Base-by-base conservation (phyloP, 2,113 vertebrate genomes). In the Clarias gariepinus region DNA sequence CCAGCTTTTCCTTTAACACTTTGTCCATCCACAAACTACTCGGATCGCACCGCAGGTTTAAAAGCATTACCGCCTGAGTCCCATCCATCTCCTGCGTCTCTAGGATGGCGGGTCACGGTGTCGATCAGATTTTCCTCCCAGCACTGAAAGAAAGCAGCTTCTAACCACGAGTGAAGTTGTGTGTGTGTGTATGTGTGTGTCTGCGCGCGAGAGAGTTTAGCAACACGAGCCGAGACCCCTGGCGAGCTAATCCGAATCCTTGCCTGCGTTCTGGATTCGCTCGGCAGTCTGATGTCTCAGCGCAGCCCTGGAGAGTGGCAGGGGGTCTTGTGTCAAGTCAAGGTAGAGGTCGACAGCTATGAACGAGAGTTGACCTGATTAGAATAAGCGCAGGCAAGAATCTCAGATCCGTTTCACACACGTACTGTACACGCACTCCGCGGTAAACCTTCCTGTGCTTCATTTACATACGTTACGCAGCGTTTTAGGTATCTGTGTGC, bases 1-100 rank as follows among this genome's bases (percentile, higher is more conserved):
- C 73, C 68, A 55, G 61, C 69, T 84, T 57, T 87, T 78, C n/a
- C 25, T 90, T 78, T 81, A 81, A 82, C 63, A 68, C 78, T 87
- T 86, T 58, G 73, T 83, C 58, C 58, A 81, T 74, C 71, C 85
- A 81, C 78, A 69, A 47, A 28, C 61, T 84, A 83, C 73, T 53
- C n/a, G 86, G 81, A 89, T 83, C 86, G 28, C 66, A 57, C 64
- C n/a, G 53, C 74, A 30, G 77, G 84, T 90, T 89, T 91, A 90
- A 90, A 85, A 36, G 64, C 74, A 84, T 90, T 91, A 88, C 47
- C 16, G 41, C 53, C 79, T 87, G 61, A 68, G 78, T 71, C 53
- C 89, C 87, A 91, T 91, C 88, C 73, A 80, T 91, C 89, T 90
- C 89, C 71, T n/a, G 58, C 28, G 73, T 86, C 82, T 85, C 63